A percentile compares a stretch with the other conserved stretches of the same genome.
These are phyloP conservation scores for Drosophila littoralis DNA, from an alignment of 1,140 invertebrate species.

Conservation along the genomic window DNA sequence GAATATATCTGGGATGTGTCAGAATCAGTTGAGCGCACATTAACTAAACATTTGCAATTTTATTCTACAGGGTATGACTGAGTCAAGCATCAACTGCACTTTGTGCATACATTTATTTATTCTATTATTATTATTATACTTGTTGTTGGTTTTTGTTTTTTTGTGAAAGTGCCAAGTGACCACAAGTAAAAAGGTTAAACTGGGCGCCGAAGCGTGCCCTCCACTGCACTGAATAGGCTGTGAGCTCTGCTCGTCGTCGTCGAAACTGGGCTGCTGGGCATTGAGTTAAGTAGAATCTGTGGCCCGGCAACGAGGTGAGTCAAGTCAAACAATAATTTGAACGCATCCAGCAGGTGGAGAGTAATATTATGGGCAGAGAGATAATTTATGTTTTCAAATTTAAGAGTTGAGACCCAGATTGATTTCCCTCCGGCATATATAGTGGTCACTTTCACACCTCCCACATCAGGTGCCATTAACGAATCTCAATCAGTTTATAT, in stretches of 20 bases:
- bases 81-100: background rate
- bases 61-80: slow-evolving; percentile 3
- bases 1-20: too few species aligned
- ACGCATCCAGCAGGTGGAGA: background rate
- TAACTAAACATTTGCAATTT: background rate
- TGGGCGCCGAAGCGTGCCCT: slow-evolving; percentile 68
- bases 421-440: slow-evolving; percentile 5
- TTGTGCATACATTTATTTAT: slow-evolving; percentile 13
- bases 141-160: slow-evolving; percentile 20
- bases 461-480: slow-evolving; percentile 25
- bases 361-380: slow-evolving; percentile 11
- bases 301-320: slow-evolving; percentile 16
- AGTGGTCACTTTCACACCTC: slow-evolving; percentile 32
- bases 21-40: background rate
- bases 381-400: slow-evolving; percentile 13
- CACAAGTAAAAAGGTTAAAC: slow-evolving; percentile 67
- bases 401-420: background rate
- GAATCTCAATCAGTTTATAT: slow-evolving; percentile 44
- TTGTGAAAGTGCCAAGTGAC: slow-evolving; percentile 72
- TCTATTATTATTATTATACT: slow-evolving; percentile 27
- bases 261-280: slow-evolving; percentile 32
- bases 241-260: background rate
- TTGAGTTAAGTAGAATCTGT: slow-evolving; percentile 46
- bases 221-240: slow-evolving; percentile 31
- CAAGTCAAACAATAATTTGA: slow-evolving; percentile 24